Base-by-base conservation (phyloP, 2,113 vertebrate species). In the Ictalurus punctatus region DNA sequence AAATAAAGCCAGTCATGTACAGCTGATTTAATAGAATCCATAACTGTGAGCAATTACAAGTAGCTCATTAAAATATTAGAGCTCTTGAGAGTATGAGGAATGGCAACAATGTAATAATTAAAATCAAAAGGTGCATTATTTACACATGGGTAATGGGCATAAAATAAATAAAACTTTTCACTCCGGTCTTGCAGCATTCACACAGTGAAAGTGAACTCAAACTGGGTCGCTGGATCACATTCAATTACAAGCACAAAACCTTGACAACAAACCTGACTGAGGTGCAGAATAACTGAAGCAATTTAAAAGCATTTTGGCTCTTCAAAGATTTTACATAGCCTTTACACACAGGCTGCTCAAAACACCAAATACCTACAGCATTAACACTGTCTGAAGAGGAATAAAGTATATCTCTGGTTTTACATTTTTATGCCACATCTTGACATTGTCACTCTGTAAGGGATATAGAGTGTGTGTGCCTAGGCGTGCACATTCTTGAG, bases 61-160 rank as follows among this genome's bases (percentile, higher is more conserved):
- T 92, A 94, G 93, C 92, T 88, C 91, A 92, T 83, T 91, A 86
- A 92, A 92, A 91, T 94, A 92, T 95, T 92, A 93, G 95, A 95
- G 58, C 90, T 91, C 71, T 76, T 86, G 81, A 84, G 91, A 94
- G 92, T 92, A 94, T 93, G 94, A 94, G 93, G 92, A 92, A 94
- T 94, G 94, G 16, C 94, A 67, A 94, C 86, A 90, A 88, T 83
- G 90, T 87, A 93, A 76, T 87, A 93, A 76, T 89, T 94, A 90
- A 94, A 48, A 95, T 93, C 91, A 93, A 95, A 34, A 93, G 95
- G 92, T 95, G 94, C 93, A 95, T 93, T 96, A 96, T 96, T 95
- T 96, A 96, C 91, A 91, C 82, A 93, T 65, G 73, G 87, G 69
- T 86, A 86, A 89, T 87, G 91, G 89, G 87, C 84, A 92, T 92